Evolutionary conservation across 2,113 vertebrate genomes (phyloP).

Genomic region (Columba livia): DNA sequence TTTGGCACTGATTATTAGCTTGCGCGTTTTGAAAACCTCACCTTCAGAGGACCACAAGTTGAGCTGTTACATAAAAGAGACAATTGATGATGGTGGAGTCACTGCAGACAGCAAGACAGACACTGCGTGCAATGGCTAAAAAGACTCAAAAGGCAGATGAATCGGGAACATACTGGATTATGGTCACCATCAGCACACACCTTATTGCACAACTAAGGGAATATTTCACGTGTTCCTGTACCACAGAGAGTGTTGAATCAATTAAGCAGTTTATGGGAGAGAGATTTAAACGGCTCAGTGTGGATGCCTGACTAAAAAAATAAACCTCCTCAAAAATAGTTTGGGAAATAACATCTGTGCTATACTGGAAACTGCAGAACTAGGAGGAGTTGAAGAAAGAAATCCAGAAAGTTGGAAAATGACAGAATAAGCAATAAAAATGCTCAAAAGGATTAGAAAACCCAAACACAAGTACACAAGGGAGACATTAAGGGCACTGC

Average conservation of each 20-base stretch:
- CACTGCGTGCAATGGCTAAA: not conserved
- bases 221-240: not conserved
- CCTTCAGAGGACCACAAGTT: not conserved
- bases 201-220: not conserved
- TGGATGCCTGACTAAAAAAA: not conserved
- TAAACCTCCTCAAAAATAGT: not conserved
- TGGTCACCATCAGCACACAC: not conserved
- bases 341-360: not conserved
- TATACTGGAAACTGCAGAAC: not conserved
- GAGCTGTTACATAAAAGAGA: not conserved
- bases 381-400: not conserved
- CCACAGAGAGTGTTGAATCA: not conserved
- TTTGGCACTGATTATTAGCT: not conserved
- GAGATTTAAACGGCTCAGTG: not conserved
- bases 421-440: not conserved
- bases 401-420: not conserved
- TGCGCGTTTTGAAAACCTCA: not conserved
- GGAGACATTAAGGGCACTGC: not conserved
- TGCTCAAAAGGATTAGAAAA: not conserved
- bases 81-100: not conserved
- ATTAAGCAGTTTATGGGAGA: not conserved
- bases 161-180: not conserved
- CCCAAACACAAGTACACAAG: not conserved
- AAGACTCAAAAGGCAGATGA: not conserved
- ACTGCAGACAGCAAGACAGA: not conserved